Conservation (phyloP, 2,113 vertebrate genomes). For the Thamnophis sirtalis region DNA sequence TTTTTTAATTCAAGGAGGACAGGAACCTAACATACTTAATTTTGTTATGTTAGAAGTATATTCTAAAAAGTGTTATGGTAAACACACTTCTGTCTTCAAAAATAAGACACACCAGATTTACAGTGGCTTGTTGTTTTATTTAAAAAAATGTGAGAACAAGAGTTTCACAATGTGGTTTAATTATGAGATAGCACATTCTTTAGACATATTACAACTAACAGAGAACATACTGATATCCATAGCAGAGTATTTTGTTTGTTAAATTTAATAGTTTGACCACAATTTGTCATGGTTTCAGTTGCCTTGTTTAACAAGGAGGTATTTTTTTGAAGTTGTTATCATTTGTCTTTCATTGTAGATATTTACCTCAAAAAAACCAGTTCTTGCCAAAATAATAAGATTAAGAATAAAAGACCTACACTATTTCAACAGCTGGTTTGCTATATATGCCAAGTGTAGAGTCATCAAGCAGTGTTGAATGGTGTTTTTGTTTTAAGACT, state of each 20-base stretch:
- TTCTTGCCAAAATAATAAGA: neutral
- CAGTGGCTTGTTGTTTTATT: slow-evolving; percentile 58
- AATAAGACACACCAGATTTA: slow-evolving; percentile 65
- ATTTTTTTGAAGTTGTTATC: neutral
- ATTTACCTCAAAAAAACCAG: slow-evolving; percentile 23
- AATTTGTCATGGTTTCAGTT: slow-evolving; percentile 25
- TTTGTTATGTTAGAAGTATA: slow-evolving; percentile 32
- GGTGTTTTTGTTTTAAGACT: neutral
- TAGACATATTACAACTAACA: slow-evolving; percentile 48
- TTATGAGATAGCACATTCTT: slow-evolving; percentile 46
- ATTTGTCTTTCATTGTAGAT: slow-evolving; percentile 1
- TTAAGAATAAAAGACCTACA: slow-evolving; percentile 5
- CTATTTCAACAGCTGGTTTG: slow-evolving; percentile 7
- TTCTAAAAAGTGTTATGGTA: slow-evolving; percentile 48
- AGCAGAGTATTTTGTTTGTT: slow-evolving; percentile 14
- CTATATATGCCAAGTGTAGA: neutral
- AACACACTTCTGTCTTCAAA: slow-evolving; percentile 63
- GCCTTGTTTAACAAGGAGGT: slow-evolving; percentile 40
- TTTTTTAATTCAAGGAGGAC: neutral
- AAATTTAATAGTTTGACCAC: slow-evolving; percentile 13
- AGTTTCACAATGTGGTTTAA: slow-evolving; percentile 49
- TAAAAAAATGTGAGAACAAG: slow-evolving; percentile 63
- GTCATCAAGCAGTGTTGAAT: rapidly evolving
- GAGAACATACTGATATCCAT: slow-evolving; percentile 39
- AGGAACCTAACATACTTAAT: slow-evolving; percentile 10